Evolutionary conservation across 2,113 vertebrate species (phyloP), one percentile per base, ranked within the genome.

Genomic region (Rhineura floridana): DNA sequence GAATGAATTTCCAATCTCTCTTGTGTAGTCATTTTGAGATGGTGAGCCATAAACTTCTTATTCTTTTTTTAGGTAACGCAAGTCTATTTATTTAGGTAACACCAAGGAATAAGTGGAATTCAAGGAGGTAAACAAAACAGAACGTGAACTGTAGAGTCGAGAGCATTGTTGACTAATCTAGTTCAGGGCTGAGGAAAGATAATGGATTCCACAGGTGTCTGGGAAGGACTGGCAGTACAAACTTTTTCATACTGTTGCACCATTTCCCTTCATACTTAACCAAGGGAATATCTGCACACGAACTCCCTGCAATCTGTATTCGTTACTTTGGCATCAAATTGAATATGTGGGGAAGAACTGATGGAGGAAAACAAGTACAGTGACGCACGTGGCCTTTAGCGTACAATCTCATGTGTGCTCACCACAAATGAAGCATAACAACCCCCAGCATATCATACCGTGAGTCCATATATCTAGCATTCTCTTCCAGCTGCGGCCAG

Each of bases 31-130:
- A 85, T 92, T 92, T 92, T 87, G 82, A 90, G 25, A 0, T 10
- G 82, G 46, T 86, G 5, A 1, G 11, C 12, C 63, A 65, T 72
- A 90, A 86, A 80, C 5, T 21, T 10, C 50, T 52, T 52, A 8
- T 52, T n/a, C n/a, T 79, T 63, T 82, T 81, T 39, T 72, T 77
- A 42, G 5, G 1, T 88, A 94, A 92, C 48, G 88, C 89, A 89
- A 88, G 2, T 81, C 33, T 84, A 23, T 87, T 89, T 91, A 89
- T 93, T 93, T 88, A 85, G 84, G 76, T 62, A 92, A 88, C 0
- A 2, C 0, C 0, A 13, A 86, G 0, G 2, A 88, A 91, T 85
- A 90, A 90, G 87, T 67, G 19, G 36, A 90, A 90, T 87, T 85
- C 25, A 77, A 75, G 73, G 82, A 92, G 46, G 15, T 72, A 91